Conservation (phyloP, 2,888 invertebrate species). For the Panopea generosa region DNA sequence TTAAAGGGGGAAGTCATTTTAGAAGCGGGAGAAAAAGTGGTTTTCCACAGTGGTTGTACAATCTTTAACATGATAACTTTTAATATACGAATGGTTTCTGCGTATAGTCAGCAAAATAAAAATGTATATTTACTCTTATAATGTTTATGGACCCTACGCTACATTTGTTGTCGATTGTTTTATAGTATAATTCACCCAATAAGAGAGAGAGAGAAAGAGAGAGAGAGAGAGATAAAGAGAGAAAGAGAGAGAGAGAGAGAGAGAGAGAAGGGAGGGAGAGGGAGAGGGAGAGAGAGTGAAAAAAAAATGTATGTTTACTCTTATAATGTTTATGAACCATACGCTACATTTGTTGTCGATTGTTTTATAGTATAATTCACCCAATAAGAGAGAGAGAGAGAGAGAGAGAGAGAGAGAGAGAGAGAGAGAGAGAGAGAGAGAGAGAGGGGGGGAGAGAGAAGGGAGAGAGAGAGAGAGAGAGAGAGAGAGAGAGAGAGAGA, state of each 20-base stretch:
- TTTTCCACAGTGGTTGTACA: no score
- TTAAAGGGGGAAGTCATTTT: no score
- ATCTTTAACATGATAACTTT: no score
- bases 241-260: background rate
- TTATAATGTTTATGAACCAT: no score
- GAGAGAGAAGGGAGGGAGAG: slow-evolving; percentile 8
- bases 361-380: background rate
- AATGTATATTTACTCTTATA: background rate
- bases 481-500: no score
- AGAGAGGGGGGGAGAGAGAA: background rate
- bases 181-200: background rate
- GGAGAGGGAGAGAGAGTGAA: background rate
- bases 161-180: no score
- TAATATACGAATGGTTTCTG: no score
- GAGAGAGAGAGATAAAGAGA: no score
- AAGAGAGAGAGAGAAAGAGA: background rate
- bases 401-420: slow-evolving; percentile 11
- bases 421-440: slow-evolving; percentile 10
- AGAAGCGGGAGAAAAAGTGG: no score
- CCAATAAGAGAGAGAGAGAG: slow-evolving; percentile 7
- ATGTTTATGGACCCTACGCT: no score
- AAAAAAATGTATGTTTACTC: background rate
- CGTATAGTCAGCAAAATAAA: background rate
- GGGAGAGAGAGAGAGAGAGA: background rate
- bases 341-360: no score